phyloP scores from a whole-genome alignment of 2,113 vertebrate species.

The Marmota flaviventris region DNA sequence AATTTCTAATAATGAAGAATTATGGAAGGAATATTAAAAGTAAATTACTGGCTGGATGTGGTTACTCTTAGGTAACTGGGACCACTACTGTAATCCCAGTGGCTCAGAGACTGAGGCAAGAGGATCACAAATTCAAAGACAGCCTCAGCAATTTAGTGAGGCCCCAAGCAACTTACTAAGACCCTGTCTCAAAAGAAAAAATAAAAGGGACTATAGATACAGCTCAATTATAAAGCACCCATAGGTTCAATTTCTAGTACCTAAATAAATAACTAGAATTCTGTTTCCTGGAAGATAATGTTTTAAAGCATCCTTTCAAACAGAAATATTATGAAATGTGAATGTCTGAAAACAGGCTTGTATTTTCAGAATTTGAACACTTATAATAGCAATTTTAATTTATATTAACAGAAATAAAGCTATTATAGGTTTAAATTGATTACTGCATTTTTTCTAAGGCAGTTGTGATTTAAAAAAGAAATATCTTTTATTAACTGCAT shows the following conservation, averaged over 20 bases:
- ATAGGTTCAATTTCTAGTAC: no score
- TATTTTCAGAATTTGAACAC: slow-evolving; percentile 53
- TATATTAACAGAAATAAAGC: slow-evolving; percentile 46
- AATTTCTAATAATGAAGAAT: slow-evolving; percentile 49
- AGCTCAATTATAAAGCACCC: no score
- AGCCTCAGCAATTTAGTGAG: no score
- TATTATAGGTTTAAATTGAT: slow-evolving; percentile 42
- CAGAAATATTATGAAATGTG: slow-evolving; percentile 39
- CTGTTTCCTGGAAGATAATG: slow-evolving; percentile 4
- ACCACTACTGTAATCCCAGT: no score
- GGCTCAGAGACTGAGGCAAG: no score
- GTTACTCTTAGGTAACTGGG: no score
- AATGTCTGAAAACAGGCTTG: background rate
- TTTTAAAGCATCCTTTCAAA: slow-evolving; percentile 55
- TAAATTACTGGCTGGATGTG: background rate
- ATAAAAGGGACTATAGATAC: no score
- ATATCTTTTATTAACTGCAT: slow-evolving; percentile 26
- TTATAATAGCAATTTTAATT: slow-evolving; percentile 27
- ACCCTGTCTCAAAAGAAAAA: no score
- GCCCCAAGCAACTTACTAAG: no score
- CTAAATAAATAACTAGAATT: background rate
- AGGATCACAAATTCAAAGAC: no score
- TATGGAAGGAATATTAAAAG: slow-evolving; percentile 56
- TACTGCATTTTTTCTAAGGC: slow-evolving; percentile 50
- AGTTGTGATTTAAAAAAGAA: slow-evolving; percentile 13